Percentiles rank a stretch among this genome's conserved stretches.
Evolutionary conservation across 2,797 vertebrate genomes (phyloP).

Genomic region (Tenualosa ilisha): DNA sequence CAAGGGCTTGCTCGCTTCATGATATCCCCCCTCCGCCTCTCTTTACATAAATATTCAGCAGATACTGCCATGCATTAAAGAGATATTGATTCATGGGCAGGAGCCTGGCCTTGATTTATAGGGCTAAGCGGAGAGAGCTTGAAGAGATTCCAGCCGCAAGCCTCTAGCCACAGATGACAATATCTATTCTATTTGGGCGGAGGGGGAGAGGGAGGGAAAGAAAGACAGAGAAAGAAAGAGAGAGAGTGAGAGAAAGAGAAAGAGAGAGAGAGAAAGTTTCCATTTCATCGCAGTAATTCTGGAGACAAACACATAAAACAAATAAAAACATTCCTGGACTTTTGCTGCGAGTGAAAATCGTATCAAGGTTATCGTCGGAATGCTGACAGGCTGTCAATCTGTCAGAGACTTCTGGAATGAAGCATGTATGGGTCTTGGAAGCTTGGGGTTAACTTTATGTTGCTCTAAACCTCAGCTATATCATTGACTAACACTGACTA

Average conservation of each 20-base stretch:
- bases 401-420: neutral
- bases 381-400: neutral
- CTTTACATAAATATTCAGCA: conserved; percentile 18
- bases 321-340: conserved; percentile 16
- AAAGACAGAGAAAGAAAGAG: neutral
- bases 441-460: neutral
- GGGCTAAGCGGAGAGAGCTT: conserved; percentile 46
- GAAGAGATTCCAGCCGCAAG: conserved; percentile 38
- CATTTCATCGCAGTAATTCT: neutral
- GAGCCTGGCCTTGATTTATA: conserved; percentile 34
- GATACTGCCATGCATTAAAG: conserved; percentile 23
- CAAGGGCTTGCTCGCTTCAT: neutral
- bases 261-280: neutral
- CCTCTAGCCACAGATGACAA: conserved; percentile 13
- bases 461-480: neutral
- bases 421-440: neutral
- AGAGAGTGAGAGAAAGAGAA: neutral
- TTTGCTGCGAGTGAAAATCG: conserved; percentile 10
- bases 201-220: neutral
- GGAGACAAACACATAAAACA: neutral
- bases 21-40: neutral
- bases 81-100: conserved; percentile 21
- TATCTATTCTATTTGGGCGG: conserved; percentile 9
- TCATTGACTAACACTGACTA: neutral
- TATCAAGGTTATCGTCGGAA: neutral